Evolutionary conservation across 2,113 vertebrate species (phyloP), one percentile per base, ranked within the genome.

Genomic region (Oenanthe oenanthe): DNA sequence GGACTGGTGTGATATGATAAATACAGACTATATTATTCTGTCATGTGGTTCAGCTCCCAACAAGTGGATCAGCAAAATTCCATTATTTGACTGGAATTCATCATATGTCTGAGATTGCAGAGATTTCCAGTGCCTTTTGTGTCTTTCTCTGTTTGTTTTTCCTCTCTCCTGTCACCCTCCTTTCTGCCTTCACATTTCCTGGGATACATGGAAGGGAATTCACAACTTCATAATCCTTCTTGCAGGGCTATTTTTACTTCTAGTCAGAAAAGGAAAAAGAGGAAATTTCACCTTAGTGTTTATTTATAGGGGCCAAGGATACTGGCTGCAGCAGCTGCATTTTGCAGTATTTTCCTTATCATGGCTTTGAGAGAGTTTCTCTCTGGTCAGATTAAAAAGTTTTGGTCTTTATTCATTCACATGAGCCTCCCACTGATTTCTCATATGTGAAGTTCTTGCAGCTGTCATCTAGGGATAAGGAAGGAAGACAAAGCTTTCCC

Each of bases 391-490:
- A 81, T n/a, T 25, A 63, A 93, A 84, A 76, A 22, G 7, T 56
- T 61, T 86, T 80, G 17, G 6, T 70, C 21, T 86, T 88, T 24
- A 26, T 45, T 77, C 66, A 36, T 10, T 34, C 9, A 18, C 5
- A 20, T 19, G 11, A 31, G 8, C 34, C 36, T 81, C 22, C 34
- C 14, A 14, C 20, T 25, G 3, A 74, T 92, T 94, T 93, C 42
- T 88, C 10, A 6, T 72, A 48, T 17, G 6, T 42, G 40, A 75
- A 65, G 19, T 48, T 94, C 58, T 89, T 79, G n/a, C 9, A n/a
- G 40, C 19, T 84, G 60, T 95, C 45, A 65, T 61, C 73, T 60
- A 81, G 40, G 53, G n/a, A 74, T 84, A 95, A 86, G n/a, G 10
- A 85, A 67, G 17, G 40, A 78, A 83, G 17, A 84, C 31, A 92